These are phyloP conservation scores for Corythaeola cristata DNA, from an alignment of 2,113 vertebrate genomes.

Conservation along the genomic window DNA sequence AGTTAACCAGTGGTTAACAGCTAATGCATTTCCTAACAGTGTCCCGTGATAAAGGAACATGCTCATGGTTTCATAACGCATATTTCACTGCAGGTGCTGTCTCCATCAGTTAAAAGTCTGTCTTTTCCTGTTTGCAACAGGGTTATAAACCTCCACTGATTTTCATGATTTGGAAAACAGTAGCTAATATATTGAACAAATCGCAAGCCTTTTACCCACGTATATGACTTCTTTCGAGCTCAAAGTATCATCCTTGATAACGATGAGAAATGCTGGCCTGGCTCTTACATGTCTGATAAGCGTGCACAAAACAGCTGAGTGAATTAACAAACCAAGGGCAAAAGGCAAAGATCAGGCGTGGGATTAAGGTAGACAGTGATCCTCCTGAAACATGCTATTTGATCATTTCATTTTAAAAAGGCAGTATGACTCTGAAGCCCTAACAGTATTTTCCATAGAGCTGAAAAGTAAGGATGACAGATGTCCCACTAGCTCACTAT, in stretches of 20 bases:
- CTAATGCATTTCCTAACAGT: slow-evolving; percentile 44
- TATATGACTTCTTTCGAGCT: not conserved
- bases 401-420: not conserved
- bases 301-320: not conserved
- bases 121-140: not conserved
- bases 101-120: not conserved
- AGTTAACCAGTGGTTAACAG: slow-evolving; percentile 30
- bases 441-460: not conserved
- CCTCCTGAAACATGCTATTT: not conserved
- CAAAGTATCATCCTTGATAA: slow-evolving; percentile 49
- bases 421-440: not conserved
- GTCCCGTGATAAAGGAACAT: not conserved
- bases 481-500: not conserved
- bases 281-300: slow-evolving; percentile 37
- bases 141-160: not conserved
- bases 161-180: not conserved
- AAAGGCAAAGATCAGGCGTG: slow-evolving; percentile 27
- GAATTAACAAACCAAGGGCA: slow-evolving; percentile 33
- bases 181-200: not conserved
- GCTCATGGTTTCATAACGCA: not conserved
- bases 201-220: not conserved
- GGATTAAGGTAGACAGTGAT: not conserved
- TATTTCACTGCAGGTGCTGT: not conserved
- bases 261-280: slow-evolving; percentile 16
- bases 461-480: slow-evolving; percentile 36